phyloP scores from a whole-genome alignment of 1,140 invertebrate genomes.

The Leptinotarsa defecta region DNA sequence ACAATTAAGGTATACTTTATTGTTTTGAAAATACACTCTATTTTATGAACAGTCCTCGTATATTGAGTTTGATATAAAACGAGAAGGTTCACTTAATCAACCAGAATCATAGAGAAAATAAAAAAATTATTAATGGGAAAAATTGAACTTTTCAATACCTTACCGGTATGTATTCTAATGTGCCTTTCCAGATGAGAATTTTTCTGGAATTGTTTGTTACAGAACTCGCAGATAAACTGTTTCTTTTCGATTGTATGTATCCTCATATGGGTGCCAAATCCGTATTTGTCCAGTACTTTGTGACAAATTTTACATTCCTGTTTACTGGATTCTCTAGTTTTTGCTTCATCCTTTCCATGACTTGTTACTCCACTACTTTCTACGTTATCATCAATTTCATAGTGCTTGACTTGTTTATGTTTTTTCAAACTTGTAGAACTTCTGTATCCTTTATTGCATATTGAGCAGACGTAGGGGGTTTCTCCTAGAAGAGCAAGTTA shows the following conservation, averaged over 20 bases:
- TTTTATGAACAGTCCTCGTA: no score
- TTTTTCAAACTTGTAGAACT: constrained; percentile 26
- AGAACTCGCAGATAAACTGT: constrained; percentile 5
- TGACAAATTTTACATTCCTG: constrained; percentile 21
- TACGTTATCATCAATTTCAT: neutral
- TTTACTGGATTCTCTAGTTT: neutral
- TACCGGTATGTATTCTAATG: constrained; percentile 26
- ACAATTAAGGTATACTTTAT: no score
- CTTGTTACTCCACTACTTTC: neutral
- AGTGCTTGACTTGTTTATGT: constrained; percentile 17
- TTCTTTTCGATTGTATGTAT: constrained; percentile 19
- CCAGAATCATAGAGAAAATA: no score
- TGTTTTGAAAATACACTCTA: no score
- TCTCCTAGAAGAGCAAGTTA: constrained; percentile 11
- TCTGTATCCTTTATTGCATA: constrained; percentile 24
- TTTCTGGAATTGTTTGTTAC: constrained; percentile 25
- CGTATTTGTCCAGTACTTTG: constrained; percentile 23
- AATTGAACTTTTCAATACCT: neutral
- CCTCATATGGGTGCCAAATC: constrained; percentile 25
- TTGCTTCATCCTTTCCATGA: neutral
- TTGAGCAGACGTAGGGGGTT: constrained; percentile 14
- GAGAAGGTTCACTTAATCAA: no score
- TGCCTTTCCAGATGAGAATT: constrained; percentile 22
- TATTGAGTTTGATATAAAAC: no score
- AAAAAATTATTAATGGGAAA: no score